Evolutionary conservation across 2,797 vertebrate species (phyloP).

Genomic region (Telmatherina bonti): DNA sequence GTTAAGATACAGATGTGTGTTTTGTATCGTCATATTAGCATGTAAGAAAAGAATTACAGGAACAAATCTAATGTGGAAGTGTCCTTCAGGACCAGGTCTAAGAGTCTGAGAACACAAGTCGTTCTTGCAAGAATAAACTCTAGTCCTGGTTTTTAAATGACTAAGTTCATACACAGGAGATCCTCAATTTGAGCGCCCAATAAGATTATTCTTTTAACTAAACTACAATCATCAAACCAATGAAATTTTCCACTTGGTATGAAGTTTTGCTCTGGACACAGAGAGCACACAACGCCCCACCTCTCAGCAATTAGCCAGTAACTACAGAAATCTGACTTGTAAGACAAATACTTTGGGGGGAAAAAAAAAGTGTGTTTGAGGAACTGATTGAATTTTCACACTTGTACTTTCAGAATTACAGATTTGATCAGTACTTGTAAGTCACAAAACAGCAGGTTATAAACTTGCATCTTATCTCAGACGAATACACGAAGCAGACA

Average conservation of each 20-base stretch:
- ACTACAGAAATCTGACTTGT: background rate
- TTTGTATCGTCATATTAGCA: background rate
- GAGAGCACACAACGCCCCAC: background rate
- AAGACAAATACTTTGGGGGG: too few relatives aligned
- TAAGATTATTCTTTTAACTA: background rate
- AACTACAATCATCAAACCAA: background rate
- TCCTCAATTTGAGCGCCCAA: background rate
- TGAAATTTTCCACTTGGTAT: background rate
- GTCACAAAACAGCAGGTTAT: background rate
- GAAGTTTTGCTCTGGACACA: background rate
- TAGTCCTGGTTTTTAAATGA: background rate
- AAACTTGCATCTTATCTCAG: background rate
- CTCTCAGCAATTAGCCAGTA: background rate
- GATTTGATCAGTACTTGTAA: background rate
- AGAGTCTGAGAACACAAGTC: background rate
- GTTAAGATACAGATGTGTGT: background rate
- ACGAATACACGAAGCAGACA: constrained; percentile 22
- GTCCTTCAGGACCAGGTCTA: background rate
- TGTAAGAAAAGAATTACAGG: background rate
- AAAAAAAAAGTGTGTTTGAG: background rate
- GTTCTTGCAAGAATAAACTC: background rate
- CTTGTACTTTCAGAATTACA: background rate
- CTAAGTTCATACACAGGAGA: background rate
- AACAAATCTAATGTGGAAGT: background rate
- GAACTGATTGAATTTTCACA: background rate